A percentile compares a stretch with the other conserved stretches of the same genome.
Evolutionary conservation across 2,113 vertebrate species (phyloP).

Genomic region (Heterochromis multidens): DNA sequence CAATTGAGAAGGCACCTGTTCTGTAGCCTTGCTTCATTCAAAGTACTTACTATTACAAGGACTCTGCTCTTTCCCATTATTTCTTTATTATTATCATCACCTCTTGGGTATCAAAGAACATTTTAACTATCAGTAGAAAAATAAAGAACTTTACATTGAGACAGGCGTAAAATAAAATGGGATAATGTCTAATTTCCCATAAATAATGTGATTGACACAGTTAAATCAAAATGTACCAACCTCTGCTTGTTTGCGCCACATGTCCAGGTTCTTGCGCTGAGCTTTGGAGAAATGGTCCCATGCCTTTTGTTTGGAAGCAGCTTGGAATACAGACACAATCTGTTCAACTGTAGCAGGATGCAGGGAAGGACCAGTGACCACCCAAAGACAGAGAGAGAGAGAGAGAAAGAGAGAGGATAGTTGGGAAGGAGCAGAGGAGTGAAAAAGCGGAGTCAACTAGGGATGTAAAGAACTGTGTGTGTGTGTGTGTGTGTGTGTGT

Average conservation of each 20-base stretch:
- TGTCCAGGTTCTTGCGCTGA: conserved; percentile 98
- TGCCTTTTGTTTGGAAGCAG: conserved; percentile 99
- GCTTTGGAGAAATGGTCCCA: conserved; percentile 99
- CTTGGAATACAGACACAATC: conserved; percentile 99
- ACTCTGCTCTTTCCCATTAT: conserved; percentile 7
- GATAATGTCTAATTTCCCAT: conserved; percentile 13
- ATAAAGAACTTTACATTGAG: not conserved
- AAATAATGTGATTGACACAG: conserved; percentile 31
- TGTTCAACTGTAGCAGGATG: conserved; percentile 92
- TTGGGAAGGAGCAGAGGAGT: conserved; percentile 88
- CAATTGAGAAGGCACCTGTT: not conserved
- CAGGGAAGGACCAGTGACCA: conserved; percentile 81
- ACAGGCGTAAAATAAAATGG: conserved; percentile 17
- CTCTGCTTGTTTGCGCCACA: conserved; percentile 99
- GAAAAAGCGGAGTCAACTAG: conserved; percentile 89
- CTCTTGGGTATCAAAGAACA: not conserved
- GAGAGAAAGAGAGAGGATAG: conserved; percentile 74
- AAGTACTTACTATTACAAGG: conserved; percentile 54
- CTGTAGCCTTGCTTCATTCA: not conserved
- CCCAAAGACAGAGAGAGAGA: conserved; percentile 81
- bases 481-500: not conserved
- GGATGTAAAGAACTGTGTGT: conserved; percentile 66
- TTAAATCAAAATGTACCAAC: conserved; percentile 79
- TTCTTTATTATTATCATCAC: not conserved
- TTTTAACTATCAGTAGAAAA: not conserved